Percentiles rank a stretch among this genome's conserved stretches.
phyloP scores from a whole-genome alignment of 2,113 vertebrate species.

The Gasterosteus nipponicus region DNA sequence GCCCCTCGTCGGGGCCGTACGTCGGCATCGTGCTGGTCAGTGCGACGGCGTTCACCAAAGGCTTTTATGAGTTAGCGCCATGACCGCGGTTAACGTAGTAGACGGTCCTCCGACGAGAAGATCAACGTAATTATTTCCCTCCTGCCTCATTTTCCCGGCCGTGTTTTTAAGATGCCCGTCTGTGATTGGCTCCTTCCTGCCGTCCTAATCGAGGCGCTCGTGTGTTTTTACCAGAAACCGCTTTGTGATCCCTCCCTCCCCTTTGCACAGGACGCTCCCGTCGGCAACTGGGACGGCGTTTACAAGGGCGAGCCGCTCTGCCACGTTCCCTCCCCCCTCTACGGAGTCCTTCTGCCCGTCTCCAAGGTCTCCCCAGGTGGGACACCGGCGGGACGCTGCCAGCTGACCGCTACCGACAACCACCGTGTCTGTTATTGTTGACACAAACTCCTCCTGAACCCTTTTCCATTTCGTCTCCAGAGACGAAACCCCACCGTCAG shows the following conservation, averaged over 20 bases:
- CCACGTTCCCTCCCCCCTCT: constrained; percentile 65
- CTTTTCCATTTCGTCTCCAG: constrained; percentile 1
- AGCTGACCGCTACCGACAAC: no score
- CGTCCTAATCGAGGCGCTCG: neutral
- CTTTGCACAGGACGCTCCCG: constrained; percentile 72
- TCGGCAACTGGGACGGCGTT: constrained; percentile 77
- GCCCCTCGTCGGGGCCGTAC: constrained; percentile 29
- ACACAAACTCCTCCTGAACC: neutral
- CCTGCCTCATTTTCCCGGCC: neutral
- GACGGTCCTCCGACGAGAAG: no score
- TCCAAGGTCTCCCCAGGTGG: constrained; percentile 76
- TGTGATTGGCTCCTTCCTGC: no score
- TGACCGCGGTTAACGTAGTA: no score
- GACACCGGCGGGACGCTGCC: no score
- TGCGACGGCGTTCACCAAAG: neutral
- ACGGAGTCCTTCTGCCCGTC: constrained; percentile 72
- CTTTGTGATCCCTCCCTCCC: neutral
- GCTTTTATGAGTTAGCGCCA: no score
- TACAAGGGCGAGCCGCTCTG: constrained; percentile 75
- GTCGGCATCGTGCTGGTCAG: constrained; percentile 81
- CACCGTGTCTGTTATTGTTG: no score
- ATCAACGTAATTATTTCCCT: neutral
- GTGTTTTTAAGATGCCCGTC: no score
- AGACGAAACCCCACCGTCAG: constrained; percentile 35
- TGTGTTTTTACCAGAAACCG: neutral